These are phyloP conservation scores for Phataginus tetradactyla DNA, from an alignment of 2,797 vertebrate genomes.

Conservation along the genomic window DNA sequence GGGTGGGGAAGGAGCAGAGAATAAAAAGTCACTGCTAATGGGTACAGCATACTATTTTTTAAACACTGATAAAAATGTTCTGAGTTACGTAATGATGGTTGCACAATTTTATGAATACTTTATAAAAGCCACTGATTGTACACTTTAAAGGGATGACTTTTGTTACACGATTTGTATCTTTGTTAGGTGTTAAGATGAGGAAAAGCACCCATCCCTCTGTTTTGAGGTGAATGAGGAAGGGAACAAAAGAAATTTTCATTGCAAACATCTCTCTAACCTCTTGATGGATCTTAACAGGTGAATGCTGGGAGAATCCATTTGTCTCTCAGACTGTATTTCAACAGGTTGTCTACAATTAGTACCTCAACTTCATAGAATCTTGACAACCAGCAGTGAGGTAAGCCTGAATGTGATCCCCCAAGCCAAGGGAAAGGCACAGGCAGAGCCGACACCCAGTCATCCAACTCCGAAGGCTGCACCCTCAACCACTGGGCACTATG, in stretches of 20 bases:
- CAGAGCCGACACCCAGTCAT: not conserved
- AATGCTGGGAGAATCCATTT: constrained; percentile 16
- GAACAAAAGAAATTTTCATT: constrained; percentile 11
- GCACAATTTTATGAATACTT: constrained; percentile 27
- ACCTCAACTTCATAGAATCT: not conserved
- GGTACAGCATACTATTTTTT: not conserved
- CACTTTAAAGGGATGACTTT: not conserved
- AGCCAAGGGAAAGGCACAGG: not conserved
- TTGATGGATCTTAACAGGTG: not conserved
- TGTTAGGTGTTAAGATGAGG: not conserved
- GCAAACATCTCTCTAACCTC: not conserved
- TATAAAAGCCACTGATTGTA: constrained; percentile 7
- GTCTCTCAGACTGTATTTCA: constrained; percentile 11
- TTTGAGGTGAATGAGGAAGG: constrained; percentile 24
- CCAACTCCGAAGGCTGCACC: not conserved
- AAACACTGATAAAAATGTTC: constrained; percentile 31
- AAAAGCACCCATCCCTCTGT: not conserved
- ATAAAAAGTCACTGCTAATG: not conserved
- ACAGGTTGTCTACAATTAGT: not conserved
- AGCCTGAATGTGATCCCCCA: not conserved
- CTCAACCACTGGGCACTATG: not conserved
- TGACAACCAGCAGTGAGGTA: not conserved
- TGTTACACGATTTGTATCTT: not conserved
- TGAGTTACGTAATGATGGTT: constrained; percentile 38
- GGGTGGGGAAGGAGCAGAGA: not conserved